phyloP scores from a whole-genome alignment of 2,888 invertebrate genomes.

The Machimus atricapillus region DNA sequence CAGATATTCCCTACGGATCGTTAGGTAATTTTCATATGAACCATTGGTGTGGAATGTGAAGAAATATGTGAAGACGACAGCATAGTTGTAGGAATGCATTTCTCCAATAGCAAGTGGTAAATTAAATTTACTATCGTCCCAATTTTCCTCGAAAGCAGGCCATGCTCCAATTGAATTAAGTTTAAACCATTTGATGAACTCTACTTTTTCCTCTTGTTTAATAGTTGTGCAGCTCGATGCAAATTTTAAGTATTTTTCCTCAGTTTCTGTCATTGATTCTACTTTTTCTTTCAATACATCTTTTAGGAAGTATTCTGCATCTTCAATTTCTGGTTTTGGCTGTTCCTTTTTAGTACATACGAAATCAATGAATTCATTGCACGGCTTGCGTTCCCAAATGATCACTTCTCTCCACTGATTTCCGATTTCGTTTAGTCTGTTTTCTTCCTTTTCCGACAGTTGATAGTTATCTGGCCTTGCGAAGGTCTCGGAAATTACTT shows the following conservation, averaged over 20 bases:
- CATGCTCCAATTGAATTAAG: neutral
- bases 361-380: neutral
- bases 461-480: neutral
- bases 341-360: neutral
- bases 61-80: neutral
- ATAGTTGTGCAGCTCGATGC: neutral
- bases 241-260: neutral
- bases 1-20: neutral
- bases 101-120: neutral
- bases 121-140: neutral
- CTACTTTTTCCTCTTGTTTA: neutral
- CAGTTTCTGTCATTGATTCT: neutral
- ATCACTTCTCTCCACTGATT: neutral
- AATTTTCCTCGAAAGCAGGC: neutral
- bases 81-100: neutral
- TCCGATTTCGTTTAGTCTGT: neutral
- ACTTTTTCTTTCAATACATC: neutral
- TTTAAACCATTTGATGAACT: neutral
- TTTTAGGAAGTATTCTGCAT: neutral
- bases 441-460: neutral
- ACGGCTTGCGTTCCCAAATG: neutral
- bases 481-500: neutral
- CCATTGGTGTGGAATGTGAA: neutral
- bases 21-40: neutral
- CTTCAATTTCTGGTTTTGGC: neutral